Base-by-base conservation (phyloP, 2,888 invertebrate genomes). In the Tinea semifulvella region DNA sequence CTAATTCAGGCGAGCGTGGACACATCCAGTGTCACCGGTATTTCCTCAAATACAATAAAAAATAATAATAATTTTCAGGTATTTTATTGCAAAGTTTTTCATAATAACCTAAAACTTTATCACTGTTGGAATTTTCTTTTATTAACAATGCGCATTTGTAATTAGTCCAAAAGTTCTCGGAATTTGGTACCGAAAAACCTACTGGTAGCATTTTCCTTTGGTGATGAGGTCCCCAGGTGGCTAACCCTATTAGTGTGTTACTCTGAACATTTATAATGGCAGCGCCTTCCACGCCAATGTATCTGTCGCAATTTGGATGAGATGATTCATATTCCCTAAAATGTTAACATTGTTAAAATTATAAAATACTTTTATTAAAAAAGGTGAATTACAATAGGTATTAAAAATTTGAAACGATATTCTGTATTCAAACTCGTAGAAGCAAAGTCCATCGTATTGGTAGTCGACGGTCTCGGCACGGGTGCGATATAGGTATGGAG, bases 101-200 rank as follows among this genome's bases (percentile, higher is more conserved):
- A 11, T 26, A 26, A 26, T 26, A 26, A n/a, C 26, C 26, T 4
- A 40, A 11, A 25, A 18, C 35, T 22, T 35, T 28, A 16, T 42
- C 10, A 4, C 27, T 17, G 11, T 43, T 17, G 10, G 16, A 10
- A 35, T 61, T 56, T 2, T 55, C 43, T 35, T 60, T 53, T 17
- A 74, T 66, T 10, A 48, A 53, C n/a, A 26, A 52, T 2, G 74
- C 71, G 45, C 74, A 74, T 2, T 36, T 46, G 2, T 50, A 63
- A 45, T 73, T 65, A 11, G 61, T 52, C 16, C 51, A 58, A 47
- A 68, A 75, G 18, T 47, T 58, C 0, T 46, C 47, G 0, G 72
- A 68, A 48, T 74, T 73, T 0, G 60, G 57, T 0, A 68, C 54
- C 0, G 69, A 50, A 13, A 72, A 65, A 0, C 75, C 75, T 0